Evolutionary conservation across 2,888 invertebrate species (phyloP), one percentile per base, ranked within the genome.

Genomic region (Thecophora atra): DNA sequence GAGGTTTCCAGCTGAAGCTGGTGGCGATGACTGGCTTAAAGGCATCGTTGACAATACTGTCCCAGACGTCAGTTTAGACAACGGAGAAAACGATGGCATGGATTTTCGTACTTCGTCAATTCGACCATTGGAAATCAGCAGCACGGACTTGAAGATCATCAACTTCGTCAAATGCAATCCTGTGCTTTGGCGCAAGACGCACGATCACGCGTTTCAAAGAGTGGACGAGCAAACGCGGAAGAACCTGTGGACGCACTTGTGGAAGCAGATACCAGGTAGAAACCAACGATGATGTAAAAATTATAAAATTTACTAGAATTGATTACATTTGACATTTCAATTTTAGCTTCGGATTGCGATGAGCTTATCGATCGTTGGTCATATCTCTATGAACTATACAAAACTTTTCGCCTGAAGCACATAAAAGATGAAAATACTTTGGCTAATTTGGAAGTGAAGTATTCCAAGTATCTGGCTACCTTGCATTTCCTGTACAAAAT

Each of bases 301-400:
- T 2, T 28, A 11, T 24, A 19, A 24, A 7, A 47, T 42, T 26
- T 26, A 58, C 17, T 24, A 37, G 1, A 65, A 65, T 3, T 51
- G 15, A 4, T 58, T 58, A 58, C 17, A 42, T 67, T 54, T 54
- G 56, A 11, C 17, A 37, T 58, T 56, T 21, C n/a, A 58, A 11
- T 69, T 42, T 6, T 30, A 69, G 70, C 56, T n/a, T 4, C 52
- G 21, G 17, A 30, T 52, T 70, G 78, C 68, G 83, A 81, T 6
- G 79, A 84, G 52, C 79, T 83, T 8, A 80, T 80, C 37, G 84
- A 83, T 19, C 84, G 83, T 21, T 83, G 83, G 83, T 78, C 81
- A 47, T 81, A 83, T 74, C 80, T 83, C 76, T 83, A 84, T 66
- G 83, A 83, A 75, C 84, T 83, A 83, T 83, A 84, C 73, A 83